Conservation (phyloP, 2,888 invertebrate species). For the Amorpha juglandis region DNA sequence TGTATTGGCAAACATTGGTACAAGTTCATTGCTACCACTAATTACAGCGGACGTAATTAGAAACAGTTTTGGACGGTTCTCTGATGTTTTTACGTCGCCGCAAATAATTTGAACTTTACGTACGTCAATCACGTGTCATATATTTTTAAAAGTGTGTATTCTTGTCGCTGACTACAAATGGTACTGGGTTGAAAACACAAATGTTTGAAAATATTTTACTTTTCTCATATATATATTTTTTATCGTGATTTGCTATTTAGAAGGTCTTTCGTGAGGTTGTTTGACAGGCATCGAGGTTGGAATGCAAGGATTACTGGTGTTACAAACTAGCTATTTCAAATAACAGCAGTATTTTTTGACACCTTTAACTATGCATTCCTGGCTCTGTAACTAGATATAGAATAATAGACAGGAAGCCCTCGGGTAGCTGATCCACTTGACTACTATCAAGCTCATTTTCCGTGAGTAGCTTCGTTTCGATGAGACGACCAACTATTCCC, state of each 20-base stretch:
- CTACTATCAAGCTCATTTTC: no score
- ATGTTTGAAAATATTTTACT: neutral
- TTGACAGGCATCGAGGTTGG: slow-evolving; percentile 1
- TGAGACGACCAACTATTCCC: no score
- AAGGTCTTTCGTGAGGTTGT: neutral
- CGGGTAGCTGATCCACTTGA: no score
- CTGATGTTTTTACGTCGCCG: slow-evolving; percentile 20
- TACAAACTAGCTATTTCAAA: neutral
- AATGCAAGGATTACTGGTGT: slow-evolving; percentile 3
- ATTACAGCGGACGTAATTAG: slow-evolving; percentile 64
- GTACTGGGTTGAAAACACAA: neutral
- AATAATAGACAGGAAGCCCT: no score
- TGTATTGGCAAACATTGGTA: slow-evolving; percentile 22
- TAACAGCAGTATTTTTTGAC: neutral
- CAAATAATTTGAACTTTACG: slow-evolving; percentile 19
- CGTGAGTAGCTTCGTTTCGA: no score
- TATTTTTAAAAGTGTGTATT: slow-evolving; percentile 23
- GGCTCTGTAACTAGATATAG: no score
- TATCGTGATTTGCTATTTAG: neutral
- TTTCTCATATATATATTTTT: neutral
- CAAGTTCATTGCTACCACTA: slow-evolving; percentile 42
- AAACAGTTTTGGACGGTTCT: slow-evolving; percentile 25
- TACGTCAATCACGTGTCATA: slow-evolving; percentile 21
- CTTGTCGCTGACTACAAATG: slow-evolving; percentile 8
- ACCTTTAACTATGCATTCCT: neutral